Evolutionary conservation across 2,113 vertebrate genomes (phyloP).

Genomic region (Nothocercus nigrocapillus): DNA sequence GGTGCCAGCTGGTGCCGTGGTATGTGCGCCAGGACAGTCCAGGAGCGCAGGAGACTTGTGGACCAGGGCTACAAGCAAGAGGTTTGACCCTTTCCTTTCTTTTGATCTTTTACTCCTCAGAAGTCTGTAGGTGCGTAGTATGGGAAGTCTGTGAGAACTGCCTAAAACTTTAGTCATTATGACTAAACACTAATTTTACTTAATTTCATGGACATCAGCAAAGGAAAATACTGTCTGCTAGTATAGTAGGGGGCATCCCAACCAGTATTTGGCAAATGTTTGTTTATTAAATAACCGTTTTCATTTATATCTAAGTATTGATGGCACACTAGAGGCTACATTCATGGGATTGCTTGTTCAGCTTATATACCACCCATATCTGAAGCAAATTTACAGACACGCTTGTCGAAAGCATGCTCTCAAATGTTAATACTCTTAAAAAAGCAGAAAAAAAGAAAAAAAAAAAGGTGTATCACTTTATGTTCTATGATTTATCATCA

Average conservation of each 20-base stretch:
- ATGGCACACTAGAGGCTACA: background rate
- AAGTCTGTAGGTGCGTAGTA: background rate
- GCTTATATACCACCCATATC: background rate
- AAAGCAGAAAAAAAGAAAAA: background rate
- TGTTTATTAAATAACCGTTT: background rate
- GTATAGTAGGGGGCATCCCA: background rate
- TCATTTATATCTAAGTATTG: background rate
- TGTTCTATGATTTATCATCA: background rate
- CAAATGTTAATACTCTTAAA: background rate
- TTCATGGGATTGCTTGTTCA: background rate
- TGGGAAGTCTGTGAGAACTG: background rate
- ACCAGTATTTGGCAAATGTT: background rate
- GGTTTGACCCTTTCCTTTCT: constrained; percentile 73
- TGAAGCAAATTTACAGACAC: background rate
- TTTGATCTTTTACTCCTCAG: background rate
- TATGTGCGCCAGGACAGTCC: constrained; percentile 86
- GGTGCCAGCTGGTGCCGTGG: constrained; percentile 96
- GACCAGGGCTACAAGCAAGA: constrained; percentile 93
- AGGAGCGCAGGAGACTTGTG: constrained; percentile 91
- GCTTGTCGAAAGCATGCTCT: background rate
- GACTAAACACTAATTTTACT: background rate
- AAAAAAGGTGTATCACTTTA: background rate
- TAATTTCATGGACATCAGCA: background rate
- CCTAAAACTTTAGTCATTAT: background rate
- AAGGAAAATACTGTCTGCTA: background rate